phyloP scores from a whole-genome alignment of 2,888 invertebrate species.

The Mimumesa dahlbomi region DNA sequence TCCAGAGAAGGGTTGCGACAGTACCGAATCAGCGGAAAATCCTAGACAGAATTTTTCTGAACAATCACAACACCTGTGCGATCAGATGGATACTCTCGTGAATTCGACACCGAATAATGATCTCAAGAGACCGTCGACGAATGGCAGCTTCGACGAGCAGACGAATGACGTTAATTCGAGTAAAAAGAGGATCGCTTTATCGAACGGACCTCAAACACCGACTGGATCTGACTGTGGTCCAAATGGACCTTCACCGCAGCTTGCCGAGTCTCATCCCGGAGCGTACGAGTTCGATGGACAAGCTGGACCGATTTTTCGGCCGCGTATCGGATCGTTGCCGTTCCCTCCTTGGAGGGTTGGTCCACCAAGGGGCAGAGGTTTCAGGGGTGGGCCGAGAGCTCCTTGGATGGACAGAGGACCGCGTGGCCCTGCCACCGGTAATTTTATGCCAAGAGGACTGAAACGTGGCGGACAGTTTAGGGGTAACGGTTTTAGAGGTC shows the following conservation, averaged over 20 bases:
- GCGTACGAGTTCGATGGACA: constrained; percentile 68
- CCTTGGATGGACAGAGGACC: constrained; percentile 81
- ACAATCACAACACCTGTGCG: constrained; percentile 66
- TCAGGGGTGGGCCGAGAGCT: constrained; percentile 76
- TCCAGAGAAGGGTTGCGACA: constrained; percentile 47
- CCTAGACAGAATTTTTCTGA: constrained; percentile 51
- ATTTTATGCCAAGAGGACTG: constrained; percentile 72
- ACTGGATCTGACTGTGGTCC: constrained; percentile 30
- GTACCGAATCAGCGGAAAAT: constrained; percentile 33
- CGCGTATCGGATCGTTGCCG: constrained; percentile 58
- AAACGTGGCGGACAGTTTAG: constrained; percentile 77
- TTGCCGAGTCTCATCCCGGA: constrained; percentile 58
- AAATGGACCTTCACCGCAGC: constrained; percentile 53
- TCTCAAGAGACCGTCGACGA: constrained; percentile 66
- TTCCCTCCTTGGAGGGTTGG: constrained; percentile 80
- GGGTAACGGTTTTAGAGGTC: constrained; percentile 73
- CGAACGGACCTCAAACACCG: constrained; percentile 66
- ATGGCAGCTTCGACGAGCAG: constrained; percentile 64
- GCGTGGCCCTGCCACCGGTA: constrained; percentile 68
- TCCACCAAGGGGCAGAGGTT: constrained; percentile 79
- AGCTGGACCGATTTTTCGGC: constrained; percentile 63
- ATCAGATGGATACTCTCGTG: constrained; percentile 72
- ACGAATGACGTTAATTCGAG: constrained; percentile 44
- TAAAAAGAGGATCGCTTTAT: constrained; percentile 62
- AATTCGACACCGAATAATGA: constrained; percentile 64